These are phyloP conservation scores for Nyctibius bracteatus DNA, from an alignment of 2,113 vertebrate species.

Conservation along the genomic window DNA sequence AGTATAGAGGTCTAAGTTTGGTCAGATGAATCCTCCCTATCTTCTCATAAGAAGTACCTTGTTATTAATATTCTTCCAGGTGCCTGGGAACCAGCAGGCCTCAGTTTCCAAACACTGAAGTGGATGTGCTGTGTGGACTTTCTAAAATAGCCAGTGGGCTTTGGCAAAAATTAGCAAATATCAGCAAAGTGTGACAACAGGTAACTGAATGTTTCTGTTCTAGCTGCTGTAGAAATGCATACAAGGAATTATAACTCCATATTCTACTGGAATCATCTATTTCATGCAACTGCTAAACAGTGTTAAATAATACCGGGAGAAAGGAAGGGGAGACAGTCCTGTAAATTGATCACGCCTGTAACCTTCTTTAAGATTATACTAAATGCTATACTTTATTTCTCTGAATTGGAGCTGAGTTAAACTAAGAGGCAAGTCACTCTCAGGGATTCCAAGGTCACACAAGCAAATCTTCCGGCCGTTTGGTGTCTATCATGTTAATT, in stretches of 20 bases:
- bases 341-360: neutral
- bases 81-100: neutral
- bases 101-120: neutral
- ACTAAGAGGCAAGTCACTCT: neutral
- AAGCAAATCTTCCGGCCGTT: neutral
- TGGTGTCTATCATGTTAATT: conserved; percentile 18
- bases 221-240: neutral
- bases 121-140: neutral
- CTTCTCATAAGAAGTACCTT: neutral
- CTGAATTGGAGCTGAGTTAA: neutral
- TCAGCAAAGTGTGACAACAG: neutral
- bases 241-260: neutral
- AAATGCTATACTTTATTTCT: neutral
- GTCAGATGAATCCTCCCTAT: neutral
- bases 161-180: neutral
- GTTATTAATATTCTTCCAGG: neutral
- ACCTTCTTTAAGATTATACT: neutral
- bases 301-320: neutral
- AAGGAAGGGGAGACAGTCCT: neutral
- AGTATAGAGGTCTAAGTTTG: neutral
- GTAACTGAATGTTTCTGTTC: neutral
- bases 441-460: conserved; percentile 13
- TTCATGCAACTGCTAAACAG: neutral
- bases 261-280: neutral
- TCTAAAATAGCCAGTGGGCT: neutral